These are phyloP conservation scores for Lepidonotus clava DNA, from an alignment of 2,888 invertebrate species.

Conservation along the genomic window DNA sequence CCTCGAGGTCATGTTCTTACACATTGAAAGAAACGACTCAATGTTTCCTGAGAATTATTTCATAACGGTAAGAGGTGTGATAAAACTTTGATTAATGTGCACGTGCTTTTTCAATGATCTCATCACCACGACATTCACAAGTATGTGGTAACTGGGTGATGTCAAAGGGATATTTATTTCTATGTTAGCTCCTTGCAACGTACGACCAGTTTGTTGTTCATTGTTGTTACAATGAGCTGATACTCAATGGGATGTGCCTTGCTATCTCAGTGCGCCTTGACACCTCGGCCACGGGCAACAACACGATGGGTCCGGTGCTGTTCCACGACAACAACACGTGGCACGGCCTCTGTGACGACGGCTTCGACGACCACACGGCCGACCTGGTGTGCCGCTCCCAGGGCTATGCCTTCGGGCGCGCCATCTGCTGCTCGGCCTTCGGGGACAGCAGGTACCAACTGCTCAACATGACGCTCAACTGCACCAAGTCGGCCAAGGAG, in stretches of 20 bases:
- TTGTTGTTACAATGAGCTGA: no score
- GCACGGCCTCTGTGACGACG: conserved; percentile 71
- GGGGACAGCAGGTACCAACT: background rate
- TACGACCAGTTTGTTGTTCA: no score
- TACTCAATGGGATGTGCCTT: background rate
- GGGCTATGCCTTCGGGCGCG: conserved; percentile 30
- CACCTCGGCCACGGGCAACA: background rate
- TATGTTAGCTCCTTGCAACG: no score
- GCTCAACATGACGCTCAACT: conserved; percentile 25
- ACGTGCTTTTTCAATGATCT: no score
- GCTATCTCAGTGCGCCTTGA: conserved; percentile 33
- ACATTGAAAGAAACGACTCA: no score
- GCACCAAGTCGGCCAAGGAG: conserved; percentile 33
- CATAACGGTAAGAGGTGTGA: no score
- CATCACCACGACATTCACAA: no score
- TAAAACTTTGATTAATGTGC: no score
- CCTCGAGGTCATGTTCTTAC: background rate
- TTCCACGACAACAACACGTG: conserved; percentile 67
- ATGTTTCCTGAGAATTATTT: no score
- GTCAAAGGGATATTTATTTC: no score
- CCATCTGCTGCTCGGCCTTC: conserved; percentile 52
- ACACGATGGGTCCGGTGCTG: conserved; percentile 69
- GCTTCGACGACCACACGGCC: conserved; percentile 72
- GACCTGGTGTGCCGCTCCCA: conserved; percentile 69
- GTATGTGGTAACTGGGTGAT: no score